Conservation (phyloP, 2,113 vertebrate genomes). For the Gallinago undulata region DNA sequence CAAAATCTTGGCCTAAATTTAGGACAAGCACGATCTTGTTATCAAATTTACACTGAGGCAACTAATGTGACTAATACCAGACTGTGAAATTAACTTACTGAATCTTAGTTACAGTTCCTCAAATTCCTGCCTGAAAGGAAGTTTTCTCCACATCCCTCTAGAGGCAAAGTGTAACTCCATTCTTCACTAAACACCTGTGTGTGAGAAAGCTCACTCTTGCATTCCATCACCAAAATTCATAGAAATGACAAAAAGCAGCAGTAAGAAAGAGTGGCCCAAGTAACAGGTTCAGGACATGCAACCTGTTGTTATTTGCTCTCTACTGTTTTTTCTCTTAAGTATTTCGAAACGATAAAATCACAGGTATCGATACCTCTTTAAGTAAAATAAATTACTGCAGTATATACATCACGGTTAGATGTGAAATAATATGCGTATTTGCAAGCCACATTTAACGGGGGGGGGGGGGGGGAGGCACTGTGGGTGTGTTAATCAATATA, state of each 20-base stretch:
- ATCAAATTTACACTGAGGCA: neutral
- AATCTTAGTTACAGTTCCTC: neutral
- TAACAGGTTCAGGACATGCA: neutral
- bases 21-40: neutral
- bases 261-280: too few relatives aligned
- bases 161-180: neutral
- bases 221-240: neutral
- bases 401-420: too few relatives aligned
- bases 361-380: fast-evolving
- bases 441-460: neutral
- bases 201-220: neutral
- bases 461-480: fast-evolving
- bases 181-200: fast-evolving
- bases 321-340: neutral
- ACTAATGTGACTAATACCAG: neutral
- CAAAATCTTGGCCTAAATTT: neutral
- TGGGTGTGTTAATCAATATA: too few relatives aligned
- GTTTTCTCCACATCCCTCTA: neutral
- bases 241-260: neutral
- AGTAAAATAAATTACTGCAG: neutral
- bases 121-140: neutral
- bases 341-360: neutral
- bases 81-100: neutral
- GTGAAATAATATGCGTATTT: neutral
- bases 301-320: neutral